phyloP scores from a whole-genome alignment of 2,113 vertebrate species.

The Myotis yumanensis region DNA sequence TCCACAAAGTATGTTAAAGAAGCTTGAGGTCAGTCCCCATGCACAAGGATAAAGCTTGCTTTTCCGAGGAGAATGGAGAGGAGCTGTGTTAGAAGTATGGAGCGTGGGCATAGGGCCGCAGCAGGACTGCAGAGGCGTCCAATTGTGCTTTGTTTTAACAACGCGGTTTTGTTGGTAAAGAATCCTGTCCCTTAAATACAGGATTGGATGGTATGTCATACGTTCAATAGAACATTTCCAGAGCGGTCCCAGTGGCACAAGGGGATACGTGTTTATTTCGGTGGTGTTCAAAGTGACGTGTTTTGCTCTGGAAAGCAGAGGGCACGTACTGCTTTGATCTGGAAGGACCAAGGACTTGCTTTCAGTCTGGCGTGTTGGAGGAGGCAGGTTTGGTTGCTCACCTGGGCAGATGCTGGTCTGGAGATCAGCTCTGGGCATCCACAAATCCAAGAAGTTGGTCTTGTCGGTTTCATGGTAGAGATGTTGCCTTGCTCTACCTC shows the following conservation, averaged over 20 bases:
- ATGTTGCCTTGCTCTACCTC: background rate
- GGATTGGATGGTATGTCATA: background rate
- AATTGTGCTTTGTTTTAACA: background rate
- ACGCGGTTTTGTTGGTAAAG: background rate
- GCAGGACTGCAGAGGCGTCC: background rate
- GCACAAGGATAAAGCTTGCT: background rate
- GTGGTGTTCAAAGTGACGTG: background rate
- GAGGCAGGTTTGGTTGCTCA: background rate
- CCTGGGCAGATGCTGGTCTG: background rate
- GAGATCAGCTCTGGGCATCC: background rate
- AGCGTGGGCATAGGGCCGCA: background rate
- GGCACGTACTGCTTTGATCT: background rate
- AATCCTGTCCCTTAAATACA: background rate
- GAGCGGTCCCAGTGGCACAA: background rate
- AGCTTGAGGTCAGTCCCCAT: background rate
- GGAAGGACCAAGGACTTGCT: background rate
- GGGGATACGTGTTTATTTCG: background rate
- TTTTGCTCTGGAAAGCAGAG: background rate
- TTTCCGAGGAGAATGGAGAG: background rate
- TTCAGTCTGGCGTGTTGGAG: background rate
- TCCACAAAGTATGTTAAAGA: background rate
- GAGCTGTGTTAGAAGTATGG: background rate
- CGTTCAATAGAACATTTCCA: background rate
- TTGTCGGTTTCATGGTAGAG: background rate
- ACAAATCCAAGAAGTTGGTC: no score